phyloP scores from a whole-genome alignment of 1,140 invertebrate species.

The Lepidurus apus region DNA sequence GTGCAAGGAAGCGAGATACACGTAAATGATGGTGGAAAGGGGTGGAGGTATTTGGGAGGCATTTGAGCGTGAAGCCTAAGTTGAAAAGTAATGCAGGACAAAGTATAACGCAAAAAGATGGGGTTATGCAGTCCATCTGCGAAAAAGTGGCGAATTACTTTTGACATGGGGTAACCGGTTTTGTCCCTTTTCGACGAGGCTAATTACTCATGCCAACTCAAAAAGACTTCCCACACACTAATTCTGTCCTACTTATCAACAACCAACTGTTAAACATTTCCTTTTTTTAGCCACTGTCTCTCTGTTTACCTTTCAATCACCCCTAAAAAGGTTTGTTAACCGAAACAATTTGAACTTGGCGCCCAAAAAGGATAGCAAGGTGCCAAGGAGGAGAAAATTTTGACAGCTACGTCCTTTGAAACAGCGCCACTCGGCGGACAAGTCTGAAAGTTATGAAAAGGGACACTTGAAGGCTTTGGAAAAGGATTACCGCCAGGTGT shows the following conservation, averaged over 20 bases:
- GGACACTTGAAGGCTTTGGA: background rate
- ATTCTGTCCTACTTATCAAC: background rate
- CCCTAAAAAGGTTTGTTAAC: too few species aligned
- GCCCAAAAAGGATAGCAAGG: too few species aligned
- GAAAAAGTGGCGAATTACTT: slow-evolving; percentile 2
- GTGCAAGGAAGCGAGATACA: background rate
- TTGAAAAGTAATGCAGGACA: background rate
- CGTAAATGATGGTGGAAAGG: background rate
- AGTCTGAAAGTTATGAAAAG: background rate
- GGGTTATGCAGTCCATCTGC: slow-evolving; percentile 6
- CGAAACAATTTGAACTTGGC: too few species aligned
- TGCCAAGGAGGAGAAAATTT: too few species aligned
- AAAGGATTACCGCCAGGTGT: background rate
- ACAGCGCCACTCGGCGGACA: too few species aligned
- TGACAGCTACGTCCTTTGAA: too few species aligned
- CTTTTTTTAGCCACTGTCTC: background rate
- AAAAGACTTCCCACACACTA: slow-evolving; percentile 7
- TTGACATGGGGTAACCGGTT: slow-evolving; percentile 14
- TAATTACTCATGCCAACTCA: background rate
- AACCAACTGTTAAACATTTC: background rate
- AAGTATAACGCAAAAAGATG: background rate
- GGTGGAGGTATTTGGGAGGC: background rate
- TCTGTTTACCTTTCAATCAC: too few species aligned
- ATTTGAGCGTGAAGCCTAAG: background rate
- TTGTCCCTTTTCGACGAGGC: background rate